Percentiles rank a stretch among this genome's conserved stretches.
Conservation (phyloP, 1,140 invertebrate genomes). For the Euschistus heros region DNA sequence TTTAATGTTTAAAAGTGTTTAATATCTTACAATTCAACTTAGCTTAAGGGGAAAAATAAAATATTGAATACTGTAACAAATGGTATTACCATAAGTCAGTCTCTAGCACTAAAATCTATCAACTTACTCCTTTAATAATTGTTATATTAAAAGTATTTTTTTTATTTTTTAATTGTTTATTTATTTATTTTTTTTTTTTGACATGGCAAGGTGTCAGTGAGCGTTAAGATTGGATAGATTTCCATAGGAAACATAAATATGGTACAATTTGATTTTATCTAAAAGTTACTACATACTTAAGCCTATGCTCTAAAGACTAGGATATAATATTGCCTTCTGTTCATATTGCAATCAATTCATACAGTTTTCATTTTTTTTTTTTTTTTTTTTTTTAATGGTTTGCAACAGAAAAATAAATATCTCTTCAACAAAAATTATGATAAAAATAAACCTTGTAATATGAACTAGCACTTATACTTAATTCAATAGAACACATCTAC, state of each 20-base stretch:
- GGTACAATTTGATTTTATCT: conserved; percentile 3
- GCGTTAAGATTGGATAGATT: conserved; percentile 21
- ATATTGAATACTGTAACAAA: conserved; percentile 5
- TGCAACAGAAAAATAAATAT: conserved; percentile 11
- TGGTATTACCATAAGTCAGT: conserved; percentile 10
- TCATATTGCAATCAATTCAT: conserved; percentile 24
- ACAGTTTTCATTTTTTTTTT: conserved; percentile 13
- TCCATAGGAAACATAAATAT: conserved; percentile 24
- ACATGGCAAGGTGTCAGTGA: conserved; percentile 17
- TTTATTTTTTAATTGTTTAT: background rate
- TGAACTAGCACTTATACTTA: background rate
- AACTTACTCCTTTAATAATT: conserved; percentile 1
- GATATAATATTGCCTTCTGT: conserved; percentile 25
- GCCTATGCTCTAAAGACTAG: conserved; percentile 19
- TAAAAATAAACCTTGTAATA: conserved; percentile 3
- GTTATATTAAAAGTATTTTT: background rate
- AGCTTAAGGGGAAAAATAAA: conserved; percentile 4
- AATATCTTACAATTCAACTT: background rate
- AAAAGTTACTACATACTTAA: conserved; percentile 6
- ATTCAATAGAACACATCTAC: conserved; percentile 6
- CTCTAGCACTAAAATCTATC: background rate
- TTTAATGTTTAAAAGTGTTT: background rate
- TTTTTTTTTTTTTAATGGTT: conserved; percentile 16
- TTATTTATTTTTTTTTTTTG: background rate
- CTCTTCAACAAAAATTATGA: conserved; percentile 2